Evolutionary conservation across 2,113 vertebrate species (phyloP), one percentile per base, ranked within the genome.

Genomic region (Hemibagrus wyckioides): DNA sequence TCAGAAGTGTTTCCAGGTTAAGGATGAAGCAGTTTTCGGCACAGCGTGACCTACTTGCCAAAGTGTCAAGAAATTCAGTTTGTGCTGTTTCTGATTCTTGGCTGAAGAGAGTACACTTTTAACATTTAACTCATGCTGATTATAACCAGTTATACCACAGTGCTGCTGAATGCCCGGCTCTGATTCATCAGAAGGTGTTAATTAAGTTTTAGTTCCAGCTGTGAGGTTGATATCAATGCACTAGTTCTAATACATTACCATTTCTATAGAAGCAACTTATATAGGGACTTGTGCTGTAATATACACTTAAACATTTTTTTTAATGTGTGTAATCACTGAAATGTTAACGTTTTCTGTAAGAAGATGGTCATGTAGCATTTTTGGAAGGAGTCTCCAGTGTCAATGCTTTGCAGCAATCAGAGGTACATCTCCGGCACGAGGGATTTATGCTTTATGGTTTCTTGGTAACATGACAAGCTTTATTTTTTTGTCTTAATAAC

Each of bases 1-100:
- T 89, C 87, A 89, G 87, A 92, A 86, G 85, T 90, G 90, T 88
- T 59, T 54, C 77, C 69, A 17, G 67, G 39, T 63, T 54, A 28
- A 71, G 80, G 57, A 30, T 65, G 65, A 92, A 93, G 92, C 87
- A 90, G 85, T 88, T 81, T 79, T 86, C 23, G 2, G 33, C 23
- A 61, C 13, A 59, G 11, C 17, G 48, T 44, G 39, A 30, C 39
- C 52, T 56, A 56, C 52, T 36, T 80, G 52, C 33, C 17, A 33
- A 80, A 80, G 7, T 56, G 19, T 80, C 30, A 36, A 80, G 77
- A 33, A 23, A 13, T 57, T 57, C 30, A 57, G 52, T 52, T 48
- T 28, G 23, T 44, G 7, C 11, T 73, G 39, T 17, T 21, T n/a
- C n/a, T n/a, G n/a, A n/a, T n/a, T n/a, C n/a, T n/a, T n/a, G n/a